Conservation (phyloP, 1,140 invertebrate genomes). For the Rhopalosiphum maidis region DNA sequence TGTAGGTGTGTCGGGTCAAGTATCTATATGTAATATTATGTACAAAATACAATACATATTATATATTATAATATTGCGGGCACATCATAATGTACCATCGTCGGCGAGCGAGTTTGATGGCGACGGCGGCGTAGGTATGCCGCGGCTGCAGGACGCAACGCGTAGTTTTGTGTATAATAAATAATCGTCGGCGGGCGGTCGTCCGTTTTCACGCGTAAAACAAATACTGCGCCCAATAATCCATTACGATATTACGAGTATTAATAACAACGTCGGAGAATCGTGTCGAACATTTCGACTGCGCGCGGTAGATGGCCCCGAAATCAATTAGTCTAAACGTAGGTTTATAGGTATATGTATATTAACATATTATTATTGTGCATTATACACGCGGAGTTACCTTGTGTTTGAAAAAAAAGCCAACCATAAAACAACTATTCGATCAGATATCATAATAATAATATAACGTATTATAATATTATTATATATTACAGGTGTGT, state of each 20-base stretch:
- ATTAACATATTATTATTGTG: background rate
- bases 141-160: background rate
- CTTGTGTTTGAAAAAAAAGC: background rate
- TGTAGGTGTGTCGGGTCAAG: background rate
- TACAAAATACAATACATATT: background rate
- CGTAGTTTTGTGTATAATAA: background rate
- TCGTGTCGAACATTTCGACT: background rate
- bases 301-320: background rate
- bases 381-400: background rate
- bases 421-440: background rate
- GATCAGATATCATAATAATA: background rate
- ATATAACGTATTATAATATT: background rate
- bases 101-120: too few species aligned
- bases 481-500: background rate
- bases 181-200: background rate
- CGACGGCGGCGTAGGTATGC: too few species aligned
- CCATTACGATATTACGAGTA: background rate
- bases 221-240: slow-evolving; percentile 15
- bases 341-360: background rate
- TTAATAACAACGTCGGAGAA: background rate
- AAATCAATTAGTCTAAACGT: background rate
- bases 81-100: background rate
- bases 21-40: background rate
- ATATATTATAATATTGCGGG: background rate
- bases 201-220: background rate